Base-by-base conservation (phyloP, 1,140 invertebrate genomes). In the Drosophila biarmipes region DNA sequence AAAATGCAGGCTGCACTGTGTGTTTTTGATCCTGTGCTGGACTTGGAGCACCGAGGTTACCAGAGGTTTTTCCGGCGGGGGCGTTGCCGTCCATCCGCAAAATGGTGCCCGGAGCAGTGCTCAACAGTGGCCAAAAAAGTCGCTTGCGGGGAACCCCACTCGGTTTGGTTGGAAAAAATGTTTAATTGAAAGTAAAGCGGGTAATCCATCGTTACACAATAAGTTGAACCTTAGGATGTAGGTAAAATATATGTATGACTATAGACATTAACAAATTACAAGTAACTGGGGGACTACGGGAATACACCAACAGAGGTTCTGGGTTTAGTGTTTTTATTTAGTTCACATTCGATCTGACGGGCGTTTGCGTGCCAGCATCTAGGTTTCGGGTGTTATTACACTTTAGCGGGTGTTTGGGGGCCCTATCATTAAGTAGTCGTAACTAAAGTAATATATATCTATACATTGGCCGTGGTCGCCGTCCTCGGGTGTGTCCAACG, bases 281-380 rank as follows among this genome's bases (percentile, higher is more conserved):
- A 17, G 17, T 17, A 17, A 6, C 7, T 42, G 3, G 15, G 38
- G 38, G 38, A 10, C 17, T 42, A 19, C 19, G 7, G 15, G 15
- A 42, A 42, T 19, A 10, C 7, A 43, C 19, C 21, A 42, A 19
- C 19, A 10, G 7, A 19, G 35, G 35, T 43, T 48, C 15, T 29
- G 40, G 40, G 11, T 38, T 51, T 17, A 34, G n/a, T 49, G 6
- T 55, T 62, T 57, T 57, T 68, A 62, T 73, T 79, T 56, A 77
- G 73, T 66, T 49, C 57, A 77, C 73, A 54, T 59, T 73, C 69
- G 55, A 55, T 56, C 40, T 67, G 53, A 73, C 71, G 38, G 59
- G 55, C 49, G 52, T 57, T 51, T 51, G 15, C 34, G 27, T 34
- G 29, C 17, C 53, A 57, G 38, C 29, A 54, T 31, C 27, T 40